Evolutionary conservation across 2,797 vertebrate species (phyloP).

Genomic region (Apogon talboti): DNA sequence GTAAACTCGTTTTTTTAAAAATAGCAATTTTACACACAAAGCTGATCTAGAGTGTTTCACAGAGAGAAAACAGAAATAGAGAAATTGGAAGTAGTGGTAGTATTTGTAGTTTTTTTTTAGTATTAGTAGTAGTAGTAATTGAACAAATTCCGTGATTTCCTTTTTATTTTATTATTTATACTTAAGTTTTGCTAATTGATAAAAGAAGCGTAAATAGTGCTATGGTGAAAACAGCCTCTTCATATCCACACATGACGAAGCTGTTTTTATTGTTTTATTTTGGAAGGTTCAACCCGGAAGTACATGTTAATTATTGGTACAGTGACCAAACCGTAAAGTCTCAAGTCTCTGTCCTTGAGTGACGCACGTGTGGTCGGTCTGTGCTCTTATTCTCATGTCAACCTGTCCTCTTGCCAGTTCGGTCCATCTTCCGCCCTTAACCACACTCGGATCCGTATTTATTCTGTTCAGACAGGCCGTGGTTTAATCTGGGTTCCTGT

Average conservation of each 20-base stretch:
- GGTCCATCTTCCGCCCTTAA: no score
- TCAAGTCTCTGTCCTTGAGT: slow-evolving; percentile 61
- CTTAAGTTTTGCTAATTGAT: not conserved
- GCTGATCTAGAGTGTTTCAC: no score
- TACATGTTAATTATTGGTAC: no score
- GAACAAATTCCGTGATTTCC: no score
- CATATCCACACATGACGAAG: not conserved
- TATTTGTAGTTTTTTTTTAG: no score
- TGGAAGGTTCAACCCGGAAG: slow-evolving; percentile 41
- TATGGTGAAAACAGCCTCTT: no score
- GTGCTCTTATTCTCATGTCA: not conserved
- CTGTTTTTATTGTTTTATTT: slow-evolving; percentile 23
- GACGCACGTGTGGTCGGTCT: slow-evolving; percentile 49
- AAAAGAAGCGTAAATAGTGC: not conserved
- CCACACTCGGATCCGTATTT: accelerated
- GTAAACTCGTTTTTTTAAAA: no score
- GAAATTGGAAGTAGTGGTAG: no score
- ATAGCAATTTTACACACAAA: no score
- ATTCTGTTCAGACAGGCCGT: not conserved
- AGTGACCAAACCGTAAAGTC: accelerated
- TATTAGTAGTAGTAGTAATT: no score
- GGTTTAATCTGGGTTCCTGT: accelerated
- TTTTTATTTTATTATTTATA: not conserved
- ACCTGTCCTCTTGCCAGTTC: accelerated
- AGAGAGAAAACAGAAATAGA: no score